Conservation (phyloP, 2,797 vertebrate genomes). For the Meda fulgida region DNA sequence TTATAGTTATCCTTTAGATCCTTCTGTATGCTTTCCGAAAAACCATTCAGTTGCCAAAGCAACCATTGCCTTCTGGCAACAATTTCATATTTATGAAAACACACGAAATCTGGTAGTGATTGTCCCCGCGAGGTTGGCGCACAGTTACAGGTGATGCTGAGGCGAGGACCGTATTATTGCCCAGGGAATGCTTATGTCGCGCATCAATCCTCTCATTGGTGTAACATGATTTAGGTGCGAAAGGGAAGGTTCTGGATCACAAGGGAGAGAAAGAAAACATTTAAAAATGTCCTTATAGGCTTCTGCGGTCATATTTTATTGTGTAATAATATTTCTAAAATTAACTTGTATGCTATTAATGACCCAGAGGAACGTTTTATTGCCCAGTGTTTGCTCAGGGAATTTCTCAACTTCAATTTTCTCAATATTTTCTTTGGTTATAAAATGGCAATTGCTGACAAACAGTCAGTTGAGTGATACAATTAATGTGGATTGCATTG, state of each 20-base stretch:
- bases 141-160: constrained; percentile 40
- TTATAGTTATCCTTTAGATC: constrained; percentile 67
- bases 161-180: not conserved
- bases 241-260: constrained; percentile 27
- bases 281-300: constrained; percentile 10
- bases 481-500: not conserved
- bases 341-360: constrained; percentile 42
- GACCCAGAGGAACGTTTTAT: constrained; percentile 16
- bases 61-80: constrained; percentile 5
- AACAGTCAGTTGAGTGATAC: not conserved
- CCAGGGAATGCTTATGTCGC: not conserved
- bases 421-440: not conserved
- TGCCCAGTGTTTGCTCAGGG: not conserved
- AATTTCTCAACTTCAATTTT: not conserved
- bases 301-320: constrained; percentile 54
- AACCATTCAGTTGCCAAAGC: constrained; percentile 56
- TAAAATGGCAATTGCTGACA: not conserved
- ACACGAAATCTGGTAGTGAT: constrained; percentile 38
- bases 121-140: constrained; percentile 22
- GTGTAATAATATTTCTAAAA: constrained; percentile 56
- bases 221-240: constrained; percentile 41
- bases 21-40: constrained; percentile 37
- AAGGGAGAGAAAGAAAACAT: constrained; percentile 20
- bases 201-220: constrained; percentile 12
- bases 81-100: constrained; percentile 39